Evolutionary conservation across 2,797 vertebrate genomes (phyloP).

Genomic region (Chromobotia macracanthus): DNA sequence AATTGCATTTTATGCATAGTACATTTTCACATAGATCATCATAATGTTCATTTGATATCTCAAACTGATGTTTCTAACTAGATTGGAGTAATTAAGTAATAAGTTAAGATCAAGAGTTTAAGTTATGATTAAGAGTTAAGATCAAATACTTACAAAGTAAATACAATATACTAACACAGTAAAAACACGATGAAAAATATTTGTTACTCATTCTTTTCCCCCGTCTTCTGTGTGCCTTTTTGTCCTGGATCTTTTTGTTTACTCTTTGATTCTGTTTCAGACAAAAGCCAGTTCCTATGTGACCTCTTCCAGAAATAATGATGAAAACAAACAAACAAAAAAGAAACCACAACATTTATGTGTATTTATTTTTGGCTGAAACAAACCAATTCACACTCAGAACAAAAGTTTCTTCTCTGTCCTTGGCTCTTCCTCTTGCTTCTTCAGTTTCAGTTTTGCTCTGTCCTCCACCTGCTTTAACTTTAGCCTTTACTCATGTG

Average conservation of each 20-base stretch:
- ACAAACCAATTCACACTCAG: neutral
- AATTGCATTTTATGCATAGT: neutral
- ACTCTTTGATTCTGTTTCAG: slow-evolving; percentile 9
- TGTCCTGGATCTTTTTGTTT: slow-evolving; percentile 10
- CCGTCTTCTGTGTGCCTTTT: neutral
- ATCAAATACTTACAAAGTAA: too few relatives aligned
- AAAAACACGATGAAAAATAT: neutral
- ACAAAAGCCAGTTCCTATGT: slow-evolving; percentile 31
- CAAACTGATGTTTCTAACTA: neutral
- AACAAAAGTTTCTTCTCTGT: slow-evolving; percentile 9
- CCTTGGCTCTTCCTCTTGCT: slow-evolving; percentile 16
- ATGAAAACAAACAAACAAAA: slow-evolving; percentile 29
- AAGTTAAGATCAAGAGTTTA: too few relatives aligned
- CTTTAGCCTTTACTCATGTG: neutral
- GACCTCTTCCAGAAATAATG: slow-evolving; percentile 17
- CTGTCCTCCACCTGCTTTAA: neutral
- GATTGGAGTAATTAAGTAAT: neutral
- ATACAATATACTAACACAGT: neutral
- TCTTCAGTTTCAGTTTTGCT: slow-evolving; percentile 11
- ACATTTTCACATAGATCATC: neutral
- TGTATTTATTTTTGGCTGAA: slow-evolving; percentile 20
- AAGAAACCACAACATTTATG: neutral
- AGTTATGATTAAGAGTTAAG: too few relatives aligned
- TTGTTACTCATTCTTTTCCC: neutral
- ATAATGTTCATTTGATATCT: neutral